phyloP scores from a whole-genome alignment of 2,888 invertebrate genomes.

The Parelbella ahira region DNA sequence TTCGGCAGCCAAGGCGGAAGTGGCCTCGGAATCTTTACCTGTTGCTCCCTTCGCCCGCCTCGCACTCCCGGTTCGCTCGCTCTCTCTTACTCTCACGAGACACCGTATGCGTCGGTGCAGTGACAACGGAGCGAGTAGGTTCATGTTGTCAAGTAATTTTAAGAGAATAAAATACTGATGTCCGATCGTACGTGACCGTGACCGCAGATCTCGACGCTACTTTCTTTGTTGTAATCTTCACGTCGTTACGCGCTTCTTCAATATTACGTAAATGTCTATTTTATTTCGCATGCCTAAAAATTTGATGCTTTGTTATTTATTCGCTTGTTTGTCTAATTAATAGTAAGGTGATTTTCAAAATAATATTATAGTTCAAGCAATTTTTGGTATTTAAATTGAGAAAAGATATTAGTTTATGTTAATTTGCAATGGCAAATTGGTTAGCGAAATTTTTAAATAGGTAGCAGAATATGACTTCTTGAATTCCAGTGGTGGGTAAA shows the following conservation, averaged over 20 bases:
- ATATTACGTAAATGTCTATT: constrained; percentile 12
- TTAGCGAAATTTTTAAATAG: too few relatives aligned
- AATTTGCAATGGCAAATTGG: too few relatives aligned
- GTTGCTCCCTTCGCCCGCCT: constrained; percentile 78
- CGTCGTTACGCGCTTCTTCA: constrained; percentile 29
- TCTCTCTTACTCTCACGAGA: constrained; percentile 54
- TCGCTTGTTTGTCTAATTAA: too few relatives aligned
- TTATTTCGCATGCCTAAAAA: too few relatives aligned
- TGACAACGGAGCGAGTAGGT: constrained; percentile 39
- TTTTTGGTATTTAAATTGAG: too few relatives aligned
- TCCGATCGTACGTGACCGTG: constrained; percentile 69
- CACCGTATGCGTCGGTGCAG: constrained; percentile 46
- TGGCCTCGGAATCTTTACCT: constrained; percentile 81
- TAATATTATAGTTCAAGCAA: too few relatives aligned
- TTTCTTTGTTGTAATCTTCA: constrained; percentile 58
- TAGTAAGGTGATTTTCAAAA: too few relatives aligned
- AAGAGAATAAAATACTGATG: constrained; percentile 67
- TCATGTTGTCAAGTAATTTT: constrained; percentile 64
- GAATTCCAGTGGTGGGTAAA: too few relatives aligned
- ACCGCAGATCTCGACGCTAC: constrained; percentile 64
- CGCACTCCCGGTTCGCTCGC: constrained; percentile 50
- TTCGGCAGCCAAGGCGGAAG: constrained; percentile 81
- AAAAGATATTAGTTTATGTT: too few relatives aligned
- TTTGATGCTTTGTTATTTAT: too few relatives aligned
- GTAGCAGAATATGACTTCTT: too few relatives aligned